Evolutionary conservation across 2,113 vertebrate species (phyloP).

Genomic region (Sylvietta virens): DNA sequence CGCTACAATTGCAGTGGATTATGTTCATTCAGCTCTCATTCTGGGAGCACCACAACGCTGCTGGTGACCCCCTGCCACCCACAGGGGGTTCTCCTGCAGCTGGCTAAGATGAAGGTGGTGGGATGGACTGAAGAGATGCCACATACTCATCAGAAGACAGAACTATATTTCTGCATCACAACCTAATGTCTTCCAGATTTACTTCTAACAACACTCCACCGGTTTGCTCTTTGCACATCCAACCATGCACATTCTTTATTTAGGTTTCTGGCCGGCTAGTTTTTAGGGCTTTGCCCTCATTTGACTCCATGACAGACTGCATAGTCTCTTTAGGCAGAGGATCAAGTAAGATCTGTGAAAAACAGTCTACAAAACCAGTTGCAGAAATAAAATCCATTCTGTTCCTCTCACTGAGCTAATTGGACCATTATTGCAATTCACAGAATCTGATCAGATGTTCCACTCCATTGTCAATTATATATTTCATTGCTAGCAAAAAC

Average conservation of each 20-base stretch:
- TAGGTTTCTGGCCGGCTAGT: neutral
- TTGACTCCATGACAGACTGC: neutral
- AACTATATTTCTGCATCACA: neutral
- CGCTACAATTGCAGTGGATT: neutral
- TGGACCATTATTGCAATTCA: neutral
- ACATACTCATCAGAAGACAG: neutral
- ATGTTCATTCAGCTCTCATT: neutral
- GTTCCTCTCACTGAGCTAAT: neutral
- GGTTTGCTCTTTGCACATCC: neutral
- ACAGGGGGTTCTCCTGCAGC: neutral
- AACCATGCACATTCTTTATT: neutral
- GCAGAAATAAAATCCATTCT: neutral
- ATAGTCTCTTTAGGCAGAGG: neutral
- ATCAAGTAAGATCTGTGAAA: neutral
- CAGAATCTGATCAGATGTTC: neutral
- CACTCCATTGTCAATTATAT: neutral
- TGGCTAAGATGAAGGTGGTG: neutral
- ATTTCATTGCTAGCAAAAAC: neutral
- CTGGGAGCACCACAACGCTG: neutral
- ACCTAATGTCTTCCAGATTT: neutral
- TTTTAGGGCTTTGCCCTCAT: neutral
- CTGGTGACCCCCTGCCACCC: neutral
- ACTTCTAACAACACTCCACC: neutral
- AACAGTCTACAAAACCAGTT: neutral
- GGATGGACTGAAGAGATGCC: neutral